Evolutionary conservation across 2,888 invertebrate genomes (phyloP).

Genomic region (Coronaproctus castanopsis): DNA sequence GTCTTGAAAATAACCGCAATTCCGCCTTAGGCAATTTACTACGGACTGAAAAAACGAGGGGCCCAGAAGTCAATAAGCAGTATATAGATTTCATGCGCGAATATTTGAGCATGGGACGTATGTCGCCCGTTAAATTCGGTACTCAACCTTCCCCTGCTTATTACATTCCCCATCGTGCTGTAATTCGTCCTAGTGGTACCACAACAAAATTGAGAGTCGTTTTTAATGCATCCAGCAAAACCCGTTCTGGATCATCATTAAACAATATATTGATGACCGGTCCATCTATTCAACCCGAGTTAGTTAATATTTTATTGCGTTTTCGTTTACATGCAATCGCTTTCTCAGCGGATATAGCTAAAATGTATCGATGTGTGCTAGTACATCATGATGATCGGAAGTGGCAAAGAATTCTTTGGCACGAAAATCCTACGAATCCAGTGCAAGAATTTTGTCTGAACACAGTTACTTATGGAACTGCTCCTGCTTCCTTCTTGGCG

Average conservation of each 20-base stretch:
- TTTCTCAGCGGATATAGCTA: constrained; percentile 19
- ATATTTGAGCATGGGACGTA: constrained; percentile 16
- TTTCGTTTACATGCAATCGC: constrained; percentile 10
- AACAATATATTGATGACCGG: constrained; percentile 14
- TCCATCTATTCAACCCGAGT: constrained; percentile 12
- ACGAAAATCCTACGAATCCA: constrained; percentile 13
- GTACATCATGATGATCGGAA: constrained; percentile 15
- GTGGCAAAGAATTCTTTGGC: constrained; percentile 21
- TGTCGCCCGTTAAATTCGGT: constrained; percentile 7
- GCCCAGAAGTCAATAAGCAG: neutral
- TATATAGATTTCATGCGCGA: constrained; percentile 15
- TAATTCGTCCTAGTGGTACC: constrained; percentile 13
- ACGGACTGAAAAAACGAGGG: neutral
- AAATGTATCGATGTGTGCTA: constrained; percentile 20
- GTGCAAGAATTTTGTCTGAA: constrained; percentile 15
- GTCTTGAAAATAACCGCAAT: neutral
- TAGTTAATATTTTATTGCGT: constrained; percentile 12
- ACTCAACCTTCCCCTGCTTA: constrained; percentile 3
- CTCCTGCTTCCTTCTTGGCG: constrained; percentile 17
- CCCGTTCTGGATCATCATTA: constrained; percentile 16
- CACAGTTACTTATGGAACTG: constrained; percentile 21
- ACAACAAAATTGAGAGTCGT: constrained; percentile 19
- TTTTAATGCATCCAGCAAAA: constrained; percentile 17
- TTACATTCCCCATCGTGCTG: constrained; percentile 20
- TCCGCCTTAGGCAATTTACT: neutral